These are phyloP conservation scores for Ganaspis sp. DNA, from an alignment of 1,140 invertebrate genomes.

Conservation along the genomic window DNA sequence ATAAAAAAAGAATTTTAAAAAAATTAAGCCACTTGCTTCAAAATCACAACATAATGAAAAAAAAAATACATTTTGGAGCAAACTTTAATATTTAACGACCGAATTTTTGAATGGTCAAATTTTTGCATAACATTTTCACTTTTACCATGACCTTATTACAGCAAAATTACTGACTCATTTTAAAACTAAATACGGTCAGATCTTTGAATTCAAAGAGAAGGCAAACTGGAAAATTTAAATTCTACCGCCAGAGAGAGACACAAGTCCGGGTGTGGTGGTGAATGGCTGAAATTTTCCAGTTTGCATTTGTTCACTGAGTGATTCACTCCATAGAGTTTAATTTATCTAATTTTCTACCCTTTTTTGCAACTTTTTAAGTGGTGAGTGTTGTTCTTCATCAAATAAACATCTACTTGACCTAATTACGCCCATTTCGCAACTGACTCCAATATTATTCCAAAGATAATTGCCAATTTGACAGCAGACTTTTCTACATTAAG, in stretches of 20 bases:
- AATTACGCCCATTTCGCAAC: not conserved
- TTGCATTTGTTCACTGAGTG: not conserved
- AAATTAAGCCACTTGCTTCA: too few relatives aligned
- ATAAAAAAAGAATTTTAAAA: not conserved
- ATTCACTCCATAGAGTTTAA: not conserved
- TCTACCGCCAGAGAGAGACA: constrained; percentile 26
- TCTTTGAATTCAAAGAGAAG: constrained; percentile 2
- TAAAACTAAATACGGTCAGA: constrained; percentile 15
- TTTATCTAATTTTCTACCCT: not conserved
- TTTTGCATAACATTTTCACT: not conserved
- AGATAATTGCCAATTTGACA: constrained; percentile 43
- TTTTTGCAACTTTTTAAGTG: not conserved
- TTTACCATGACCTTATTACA: constrained; percentile 28
- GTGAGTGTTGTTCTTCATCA: constrained; percentile 7
- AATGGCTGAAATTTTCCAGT: constrained; percentile 9
- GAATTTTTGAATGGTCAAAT: not conserved
- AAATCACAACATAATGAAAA: too few relatives aligned
- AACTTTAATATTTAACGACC: not conserved
- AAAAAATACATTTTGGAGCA: not conserved
- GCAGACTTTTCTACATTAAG: constrained; percentile 37
- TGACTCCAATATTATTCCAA: not conserved
- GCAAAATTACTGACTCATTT: constrained; percentile 4
- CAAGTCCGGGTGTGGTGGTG: constrained; percentile 55
- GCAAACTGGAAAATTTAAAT: not conserved
- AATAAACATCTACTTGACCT: not conserved